phyloP scores from a whole-genome alignment of 2,113 vertebrate species.

The Malurus alboscapulatus region DNA sequence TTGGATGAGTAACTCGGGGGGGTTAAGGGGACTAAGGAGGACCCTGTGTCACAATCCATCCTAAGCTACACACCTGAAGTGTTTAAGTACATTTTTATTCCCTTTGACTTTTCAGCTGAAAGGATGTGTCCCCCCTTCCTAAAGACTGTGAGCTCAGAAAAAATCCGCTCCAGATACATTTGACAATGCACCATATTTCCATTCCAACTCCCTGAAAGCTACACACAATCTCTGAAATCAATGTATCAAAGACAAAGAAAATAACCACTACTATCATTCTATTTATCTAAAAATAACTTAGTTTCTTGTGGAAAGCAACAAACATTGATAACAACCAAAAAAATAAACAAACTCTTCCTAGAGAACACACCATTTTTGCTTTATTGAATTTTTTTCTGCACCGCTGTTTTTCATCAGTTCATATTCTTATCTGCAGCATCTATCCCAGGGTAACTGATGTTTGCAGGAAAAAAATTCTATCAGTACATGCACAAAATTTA shows the following conservation, averaged over 20 bases:
- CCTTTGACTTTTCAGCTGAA: background rate
- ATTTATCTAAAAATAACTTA: constrained; percentile 22
- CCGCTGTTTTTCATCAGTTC: background rate
- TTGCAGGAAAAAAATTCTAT: background rate
- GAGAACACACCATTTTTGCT: background rate
- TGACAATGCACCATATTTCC: background rate
- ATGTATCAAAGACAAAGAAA: background rate
- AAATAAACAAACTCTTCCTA: background rate
- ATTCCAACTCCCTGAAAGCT: background rate
- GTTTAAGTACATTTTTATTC: background rate
- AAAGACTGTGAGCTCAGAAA: background rate
- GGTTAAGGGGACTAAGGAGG: background rate
- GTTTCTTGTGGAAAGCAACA: background rate
- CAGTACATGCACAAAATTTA: background rate
- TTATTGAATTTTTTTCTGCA: background rate
- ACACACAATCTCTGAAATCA: background rate
- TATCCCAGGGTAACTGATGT: background rate
- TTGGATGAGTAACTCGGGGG: background rate
- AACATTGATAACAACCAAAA: background rate
- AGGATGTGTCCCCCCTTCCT: fast-evolving
- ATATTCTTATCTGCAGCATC: background rate
- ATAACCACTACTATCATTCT: background rate
- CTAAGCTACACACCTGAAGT: background rate
- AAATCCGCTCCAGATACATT: background rate
- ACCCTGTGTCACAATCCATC: background rate